Evolutionary conservation across 2,797 vertebrate species (phyloP).

Genomic region (Poliocrania exsul): DNA sequence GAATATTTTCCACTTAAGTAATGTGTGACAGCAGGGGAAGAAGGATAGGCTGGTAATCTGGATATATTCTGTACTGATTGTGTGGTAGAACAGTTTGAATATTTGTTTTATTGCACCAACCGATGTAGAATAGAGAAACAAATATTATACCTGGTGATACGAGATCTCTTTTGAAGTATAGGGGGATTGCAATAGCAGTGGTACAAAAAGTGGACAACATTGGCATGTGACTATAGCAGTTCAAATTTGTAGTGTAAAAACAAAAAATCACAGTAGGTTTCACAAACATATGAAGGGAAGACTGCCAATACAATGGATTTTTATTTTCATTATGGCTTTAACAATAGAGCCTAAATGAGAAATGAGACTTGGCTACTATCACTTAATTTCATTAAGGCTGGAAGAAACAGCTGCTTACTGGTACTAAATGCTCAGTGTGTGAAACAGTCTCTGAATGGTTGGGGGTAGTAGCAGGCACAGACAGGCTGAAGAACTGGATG

Average conservation of each 20-base stretch:
- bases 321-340: not conserved
- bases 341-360: not conserved
- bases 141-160: not conserved
- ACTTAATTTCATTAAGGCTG: not conserved
- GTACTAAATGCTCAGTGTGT: not conserved
- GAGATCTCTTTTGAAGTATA: not conserved
- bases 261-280: not conserved
- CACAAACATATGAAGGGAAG: not conserved
- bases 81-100: not conserved
- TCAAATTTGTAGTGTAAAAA: not conserved
- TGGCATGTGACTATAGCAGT: rapidly evolving
- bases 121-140: not conserved
- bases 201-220: not conserved
- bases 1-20: not conserved
- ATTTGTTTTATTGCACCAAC: not conserved
- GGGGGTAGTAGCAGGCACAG: rapidly evolving
- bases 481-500: not conserved
- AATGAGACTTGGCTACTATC: not conserved
- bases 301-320: not conserved
- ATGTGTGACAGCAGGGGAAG: not conserved
- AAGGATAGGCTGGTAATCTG: not conserved
- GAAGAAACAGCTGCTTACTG: not conserved
- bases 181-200: not conserved
- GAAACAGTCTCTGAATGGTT: not conserved
- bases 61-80: not conserved